Evolutionary conservation across 1,140 invertebrate genomes (phyloP).

Genomic region (Branchinecta lynchi): DNA sequence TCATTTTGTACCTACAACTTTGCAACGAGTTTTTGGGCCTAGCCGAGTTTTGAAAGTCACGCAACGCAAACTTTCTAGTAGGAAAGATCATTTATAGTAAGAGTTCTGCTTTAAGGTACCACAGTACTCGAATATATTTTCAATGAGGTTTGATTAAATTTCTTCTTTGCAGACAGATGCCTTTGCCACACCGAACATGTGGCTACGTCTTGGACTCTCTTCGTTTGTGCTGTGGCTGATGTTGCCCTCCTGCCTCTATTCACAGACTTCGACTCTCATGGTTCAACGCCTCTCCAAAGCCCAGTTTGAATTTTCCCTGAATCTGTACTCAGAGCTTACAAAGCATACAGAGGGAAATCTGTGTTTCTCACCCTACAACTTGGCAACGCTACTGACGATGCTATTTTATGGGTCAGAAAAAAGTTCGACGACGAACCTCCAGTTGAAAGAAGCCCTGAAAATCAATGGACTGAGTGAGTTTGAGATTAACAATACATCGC

Average conservation of each 20-base stretch:
- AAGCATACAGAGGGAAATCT: constrained; percentile 25
- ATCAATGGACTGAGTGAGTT: constrained; percentile 21
- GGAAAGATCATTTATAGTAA: too few relatives aligned
- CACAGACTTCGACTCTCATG: neutral
- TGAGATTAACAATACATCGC: neutral
- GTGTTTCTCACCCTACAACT: constrained; percentile 28
- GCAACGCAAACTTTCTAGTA: too few relatives aligned
- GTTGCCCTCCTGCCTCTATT: neutral
- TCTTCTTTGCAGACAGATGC: neutral
- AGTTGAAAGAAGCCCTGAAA: constrained; percentile 26
- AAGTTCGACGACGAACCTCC: constrained; percentile 25
- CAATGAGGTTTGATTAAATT: too few relatives aligned
- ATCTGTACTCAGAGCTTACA: constrained; percentile 26
- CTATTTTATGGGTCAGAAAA: constrained; percentile 27
- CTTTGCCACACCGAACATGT: neutral
- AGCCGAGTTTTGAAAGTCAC: too few relatives aligned
- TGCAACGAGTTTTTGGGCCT: too few relatives aligned
- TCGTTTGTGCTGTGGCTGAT: neutral
- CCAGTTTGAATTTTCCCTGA: constrained; percentile 29
- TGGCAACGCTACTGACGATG: constrained; percentile 27
- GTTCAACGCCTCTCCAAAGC: constrained; percentile 28
- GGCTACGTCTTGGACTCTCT: neutral
- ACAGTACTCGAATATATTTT: too few relatives aligned
- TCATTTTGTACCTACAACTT: too few relatives aligned
- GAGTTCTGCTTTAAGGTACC: too few relatives aligned